Evolutionary conservation across 2,797 vertebrate species (phyloP).

Genomic region (Betta splendens): DNA sequence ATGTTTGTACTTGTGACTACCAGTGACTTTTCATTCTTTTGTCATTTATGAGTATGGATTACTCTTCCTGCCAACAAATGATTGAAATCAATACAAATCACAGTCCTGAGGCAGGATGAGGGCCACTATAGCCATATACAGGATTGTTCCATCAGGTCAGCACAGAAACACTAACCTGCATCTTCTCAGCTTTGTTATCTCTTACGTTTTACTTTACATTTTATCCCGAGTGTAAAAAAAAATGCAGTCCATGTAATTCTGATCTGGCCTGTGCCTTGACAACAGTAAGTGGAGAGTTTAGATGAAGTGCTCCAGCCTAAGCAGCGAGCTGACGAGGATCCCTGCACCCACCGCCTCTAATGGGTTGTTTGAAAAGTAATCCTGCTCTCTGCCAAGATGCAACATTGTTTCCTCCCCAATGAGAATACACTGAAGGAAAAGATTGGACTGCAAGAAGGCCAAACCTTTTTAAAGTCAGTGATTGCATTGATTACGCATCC

Average conservation of each 20-base stretch:
- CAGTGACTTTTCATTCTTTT: slow-evolving; percentile 35
- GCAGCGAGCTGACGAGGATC: slow-evolving; percentile 22
- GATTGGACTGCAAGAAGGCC: background rate
- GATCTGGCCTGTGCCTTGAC: slow-evolving; percentile 25
- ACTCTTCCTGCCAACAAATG: slow-evolving; percentile 53
- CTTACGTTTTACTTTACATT: too few relatives aligned
- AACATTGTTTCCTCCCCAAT: slow-evolving; percentile 29
- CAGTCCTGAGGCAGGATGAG: slow-evolving; percentile 29
- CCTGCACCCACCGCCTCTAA: slow-evolving; percentile 25
- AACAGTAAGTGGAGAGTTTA: slow-evolving; percentile 48
- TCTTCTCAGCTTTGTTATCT: too few relatives aligned
- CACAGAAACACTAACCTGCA: background rate
- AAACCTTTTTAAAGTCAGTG: background rate
- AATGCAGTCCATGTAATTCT: slow-evolving; percentile 13
- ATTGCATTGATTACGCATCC: background rate
- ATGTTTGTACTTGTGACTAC: slow-evolving; percentile 16
- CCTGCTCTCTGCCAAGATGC: slow-evolving; percentile 27
- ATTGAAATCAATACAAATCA: slow-evolving; percentile 60
- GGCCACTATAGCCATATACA: slow-evolving; percentile 21
- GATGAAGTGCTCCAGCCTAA: slow-evolving; percentile 44
- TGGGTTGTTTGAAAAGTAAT: slow-evolving; percentile 41
- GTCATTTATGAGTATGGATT: slow-evolving; percentile 56
- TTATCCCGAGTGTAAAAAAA: slow-evolving; percentile 15
- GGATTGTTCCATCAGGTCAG: slow-evolving; percentile 50
- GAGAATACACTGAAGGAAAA: background rate